Conservation (phyloP, 2,113 vertebrate species). For the Vicugna pacos region DNA sequence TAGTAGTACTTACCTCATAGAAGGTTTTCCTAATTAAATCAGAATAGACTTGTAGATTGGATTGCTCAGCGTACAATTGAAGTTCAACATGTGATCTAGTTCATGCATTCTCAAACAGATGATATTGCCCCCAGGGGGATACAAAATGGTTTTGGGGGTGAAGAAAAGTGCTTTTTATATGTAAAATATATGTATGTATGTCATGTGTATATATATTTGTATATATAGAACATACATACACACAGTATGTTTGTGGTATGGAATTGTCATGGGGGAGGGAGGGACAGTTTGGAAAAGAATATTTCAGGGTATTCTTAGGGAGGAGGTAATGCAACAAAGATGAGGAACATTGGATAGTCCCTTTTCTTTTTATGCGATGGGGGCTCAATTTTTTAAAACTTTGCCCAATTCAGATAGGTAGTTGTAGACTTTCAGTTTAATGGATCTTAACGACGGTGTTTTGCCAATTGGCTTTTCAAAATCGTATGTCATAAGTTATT, state of each 20-base stretch:
- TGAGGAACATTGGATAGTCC: background rate
- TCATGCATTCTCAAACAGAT: background rate
- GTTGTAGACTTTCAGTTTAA: background rate
- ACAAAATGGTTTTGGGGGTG: background rate
- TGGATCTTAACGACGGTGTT: background rate
- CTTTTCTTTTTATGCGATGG: conserved; percentile 13
- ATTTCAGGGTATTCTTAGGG: background rate
- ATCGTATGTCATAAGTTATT: background rate
- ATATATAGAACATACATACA: background rate
- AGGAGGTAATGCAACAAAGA: background rate
- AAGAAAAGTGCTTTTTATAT: background rate
- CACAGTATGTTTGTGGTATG: background rate
- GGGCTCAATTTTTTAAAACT: background rate
- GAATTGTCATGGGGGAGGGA: background rate
- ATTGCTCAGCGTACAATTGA: background rate
- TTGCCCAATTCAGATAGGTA: background rate
- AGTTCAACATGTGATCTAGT: background rate
- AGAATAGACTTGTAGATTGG: background rate
- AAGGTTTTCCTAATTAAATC: background rate
- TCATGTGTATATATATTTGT: too few relatives aligned
- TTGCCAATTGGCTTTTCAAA: conserved; percentile 17
- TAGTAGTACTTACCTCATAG: background rate
- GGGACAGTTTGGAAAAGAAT: background rate
- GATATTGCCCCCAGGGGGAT: background rate
- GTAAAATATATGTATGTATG: background rate